These are phyloP conservation scores for Aphaenogaster ashmeadi DNA, from an alignment of 1,140 invertebrate species.

Conservation along the genomic window DNA sequence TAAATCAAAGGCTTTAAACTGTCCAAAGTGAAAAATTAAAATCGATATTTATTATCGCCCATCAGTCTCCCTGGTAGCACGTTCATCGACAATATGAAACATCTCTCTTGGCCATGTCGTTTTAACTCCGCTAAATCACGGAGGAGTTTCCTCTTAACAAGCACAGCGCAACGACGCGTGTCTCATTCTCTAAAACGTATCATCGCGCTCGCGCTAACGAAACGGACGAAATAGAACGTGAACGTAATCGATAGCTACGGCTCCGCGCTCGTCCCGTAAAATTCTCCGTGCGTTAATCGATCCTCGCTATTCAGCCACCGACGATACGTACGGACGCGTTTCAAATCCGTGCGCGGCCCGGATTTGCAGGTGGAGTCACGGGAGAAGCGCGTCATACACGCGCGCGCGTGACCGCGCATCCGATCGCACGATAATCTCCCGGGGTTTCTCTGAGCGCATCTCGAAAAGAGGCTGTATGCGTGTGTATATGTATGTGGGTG, in stretches of 20 bases:
- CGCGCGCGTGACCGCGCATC: slow-evolving; percentile 78
- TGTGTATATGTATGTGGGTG: slow-evolving; percentile 44
- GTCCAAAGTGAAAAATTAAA: slow-evolving; percentile 51
- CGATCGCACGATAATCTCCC: slow-evolving; percentile 77
- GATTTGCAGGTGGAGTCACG: slow-evolving; percentile 80
- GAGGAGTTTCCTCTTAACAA: background rate
- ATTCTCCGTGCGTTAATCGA: slow-evolving; percentile 66
- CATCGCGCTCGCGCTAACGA: background rate
- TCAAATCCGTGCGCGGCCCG: slow-evolving; percentile 70
- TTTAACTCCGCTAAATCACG: slow-evolving; percentile 13
- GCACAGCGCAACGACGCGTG: background rate
- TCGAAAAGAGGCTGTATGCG: slow-evolving; percentile 67
- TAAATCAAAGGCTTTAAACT: slow-evolving; percentile 53
- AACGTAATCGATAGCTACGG: slow-evolving; percentile 35
- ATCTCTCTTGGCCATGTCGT: background rate
- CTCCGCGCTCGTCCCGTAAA: slow-evolving; percentile 42
- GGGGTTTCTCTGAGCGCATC: slow-evolving; percentile 66
- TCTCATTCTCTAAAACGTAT: background rate
- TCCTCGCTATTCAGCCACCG: slow-evolving; percentile 70
- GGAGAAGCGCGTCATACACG: slow-evolving; percentile 69
- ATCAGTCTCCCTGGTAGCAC: slow-evolving; percentile 16
- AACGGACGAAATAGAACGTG: slow-evolving; percentile 30
- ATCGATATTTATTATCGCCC: slow-evolving; percentile 43
- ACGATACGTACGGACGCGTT: slow-evolving; percentile 72
- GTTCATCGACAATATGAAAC: slow-evolving; percentile 23